Base-by-base conservation (phyloP, 2,113 vertebrate species). In the Sturnira hondurensis region DNA sequence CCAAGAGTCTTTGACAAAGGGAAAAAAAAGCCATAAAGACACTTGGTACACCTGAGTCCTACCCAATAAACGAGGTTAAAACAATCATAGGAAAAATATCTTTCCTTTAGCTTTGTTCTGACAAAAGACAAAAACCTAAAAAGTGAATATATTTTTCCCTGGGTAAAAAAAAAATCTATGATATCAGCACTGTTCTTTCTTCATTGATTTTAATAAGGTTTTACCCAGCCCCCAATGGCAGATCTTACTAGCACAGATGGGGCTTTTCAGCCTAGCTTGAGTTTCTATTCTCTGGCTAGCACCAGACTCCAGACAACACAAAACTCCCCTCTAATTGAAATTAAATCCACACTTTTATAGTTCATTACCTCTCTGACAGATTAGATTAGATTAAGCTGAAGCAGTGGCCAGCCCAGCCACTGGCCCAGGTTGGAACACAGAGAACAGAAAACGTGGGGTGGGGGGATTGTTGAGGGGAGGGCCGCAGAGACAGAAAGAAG, bases 311-410 rank as follows among this genome's bases (percentile, higher is more conserved):
- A 96, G 96, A 97, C 96, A 96, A 97, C 97, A 96, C 95, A 97
- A 91, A 98, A 86, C 94, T 97, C 97, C 96, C 95, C 93, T 96
- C 96, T 97, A 97, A 98, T 98, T 98, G 98, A 98, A 98, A 98
- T 96, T 98, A 98, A 98, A 98, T 98, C 98, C 97, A 84, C 97
- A 97, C 98, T 98, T 98, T 98, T 97, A 98, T 98, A 98, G 98
- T 98, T 98, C 98, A 98, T 98, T 98, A 98, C 97, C 98, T 98
- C 98, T 73, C 94, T 98, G 98, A 98, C 97, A 98, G 97, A 98
- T 98, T 97, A 97, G 89, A 96, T 97, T 92, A 95, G 98, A 97
- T 98, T 97, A 98, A 83, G 80, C 76, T 54, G 93, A 94, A 96
- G 52, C 97, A 73, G 92, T 94, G 47, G 58, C 87, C 67, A 41